Evolutionary conservation across 1,140 invertebrate genomes (phyloP), one percentile per base, ranked within the genome.

Genomic region (Araneus ventricosus): DNA sequence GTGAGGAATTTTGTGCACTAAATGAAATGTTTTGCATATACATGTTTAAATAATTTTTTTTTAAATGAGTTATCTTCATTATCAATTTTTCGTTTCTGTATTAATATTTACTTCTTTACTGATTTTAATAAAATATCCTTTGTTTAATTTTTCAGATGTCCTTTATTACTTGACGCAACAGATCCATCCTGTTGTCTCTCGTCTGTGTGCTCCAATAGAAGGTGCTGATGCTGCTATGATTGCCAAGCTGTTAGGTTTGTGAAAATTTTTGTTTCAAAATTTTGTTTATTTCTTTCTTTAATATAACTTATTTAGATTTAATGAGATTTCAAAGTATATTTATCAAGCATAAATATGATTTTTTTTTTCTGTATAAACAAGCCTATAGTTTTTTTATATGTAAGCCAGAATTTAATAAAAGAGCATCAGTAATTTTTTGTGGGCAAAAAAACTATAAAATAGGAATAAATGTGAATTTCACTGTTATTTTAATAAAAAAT

Each of bases 171-270:
- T 99, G 80, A 96, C 97, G 0, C 97, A 98, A 95, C 98, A 99
- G 96, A 96, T 99, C 45, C 98, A 99, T 95, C 99, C 99, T 0
- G 98, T 99, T 0, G 97, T 99, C 88, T 97, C 98, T 24, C 96
- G 99, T 93, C 97, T 99, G 94, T 99, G 98, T 95, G 98, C 99
- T 94, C 99, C 99, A 24, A 98, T 99, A 57, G 98, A 99, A 94
- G 98, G 98, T 3, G 98, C 98, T 88, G 99, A 99, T 96, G 97
- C 97, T 39, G 97, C 97, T 87, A 96, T 97, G 91, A 97, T 99
- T 80, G 99, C 99, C 4, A 97, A 98, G 95, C 97, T 97, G 95
- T 96, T 99, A 88, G 99, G 99, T 95, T 94, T 95, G 94, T 75
- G 3, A 20, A 10, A 52, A 8, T 52, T 52, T 17, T 8, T 1